phyloP scores from a whole-genome alignment of 2,797 vertebrate genomes.

The Neosilurus hyrtlii region DNA sequence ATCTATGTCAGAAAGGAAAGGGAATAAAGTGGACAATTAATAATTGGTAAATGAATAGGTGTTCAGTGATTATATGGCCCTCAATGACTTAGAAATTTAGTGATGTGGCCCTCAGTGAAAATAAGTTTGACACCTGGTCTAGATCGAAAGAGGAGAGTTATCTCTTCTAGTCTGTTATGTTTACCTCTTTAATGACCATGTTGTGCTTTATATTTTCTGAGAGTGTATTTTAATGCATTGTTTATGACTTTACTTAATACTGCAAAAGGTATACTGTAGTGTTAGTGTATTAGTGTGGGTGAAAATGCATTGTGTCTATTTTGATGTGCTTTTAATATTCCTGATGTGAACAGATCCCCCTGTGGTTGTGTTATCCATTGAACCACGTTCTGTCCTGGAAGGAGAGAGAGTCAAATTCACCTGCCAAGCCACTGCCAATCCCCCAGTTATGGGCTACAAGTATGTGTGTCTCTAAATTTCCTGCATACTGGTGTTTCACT shows the following conservation, averaged over 20 bases:
- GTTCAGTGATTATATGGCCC: too few relatives aligned
- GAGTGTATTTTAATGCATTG: not conserved
- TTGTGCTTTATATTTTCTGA: too few relatives aligned
- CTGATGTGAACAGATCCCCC: constrained; percentile 77
- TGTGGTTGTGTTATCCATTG: constrained; percentile 88
- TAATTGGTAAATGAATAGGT: too few relatives aligned
- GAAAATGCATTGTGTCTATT: not conserved
- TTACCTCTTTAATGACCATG: not conserved
- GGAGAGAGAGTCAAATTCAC: constrained; percentile 90
- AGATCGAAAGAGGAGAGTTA: too few relatives aligned
- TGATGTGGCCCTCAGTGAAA: too few relatives aligned
- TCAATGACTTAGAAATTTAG: too few relatives aligned
- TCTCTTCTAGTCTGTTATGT: too few relatives aligned
- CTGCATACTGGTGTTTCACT: not conserved
- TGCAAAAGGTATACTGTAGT: not conserved
- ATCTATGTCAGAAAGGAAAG: too few relatives aligned
- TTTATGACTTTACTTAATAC: not conserved
- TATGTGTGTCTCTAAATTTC: constrained; percentile 58
- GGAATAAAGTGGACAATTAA: too few relatives aligned
- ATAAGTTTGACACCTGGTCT: too few relatives aligned
- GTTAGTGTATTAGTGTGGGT: not conserved
- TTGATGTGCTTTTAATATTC: constrained; percentile 18
- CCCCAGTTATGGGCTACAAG: constrained; percentile 92
- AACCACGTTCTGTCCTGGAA: constrained; percentile 92
- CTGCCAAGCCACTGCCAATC: constrained; percentile 91